Evolutionary conservation across 2,797 vertebrate species (phyloP).

Genomic region (Amniataba percoides): DNA sequence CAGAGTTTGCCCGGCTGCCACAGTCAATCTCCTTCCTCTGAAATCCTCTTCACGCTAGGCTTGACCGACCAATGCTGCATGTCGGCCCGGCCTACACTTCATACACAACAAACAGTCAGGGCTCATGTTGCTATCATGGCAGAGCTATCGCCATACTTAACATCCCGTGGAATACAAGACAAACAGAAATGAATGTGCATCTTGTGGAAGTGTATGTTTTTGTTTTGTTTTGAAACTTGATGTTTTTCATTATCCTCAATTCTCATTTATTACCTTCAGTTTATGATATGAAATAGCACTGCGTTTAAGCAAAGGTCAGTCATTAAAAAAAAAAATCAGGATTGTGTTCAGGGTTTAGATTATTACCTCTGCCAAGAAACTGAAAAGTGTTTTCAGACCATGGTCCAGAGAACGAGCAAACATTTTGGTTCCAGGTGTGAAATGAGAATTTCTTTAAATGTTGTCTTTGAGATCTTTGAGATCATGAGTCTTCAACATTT

Average conservation of each 20-base stretch:
- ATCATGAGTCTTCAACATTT: neutral
- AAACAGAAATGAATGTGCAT: neutral
- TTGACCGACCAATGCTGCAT: neutral
- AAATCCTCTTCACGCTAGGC: slow-evolving; percentile 14
- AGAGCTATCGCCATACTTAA: slow-evolving; percentile 9
- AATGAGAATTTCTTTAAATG: neutral
- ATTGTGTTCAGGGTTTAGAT: neutral
- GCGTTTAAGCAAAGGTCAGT: neutral
- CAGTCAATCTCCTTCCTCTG: slow-evolving; percentile 40
- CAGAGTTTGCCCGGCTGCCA: slow-evolving; percentile 49
- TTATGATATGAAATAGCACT: neutral
- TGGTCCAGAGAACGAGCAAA: neutral
- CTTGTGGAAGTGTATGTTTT: slow-evolving; percentile 9
- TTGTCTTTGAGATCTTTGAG: neutral
- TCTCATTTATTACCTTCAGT: neutral
- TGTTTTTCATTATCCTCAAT: neutral
- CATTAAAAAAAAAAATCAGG: neutral
- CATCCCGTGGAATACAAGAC: neutral
- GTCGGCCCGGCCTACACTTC: slow-evolving; percentile 5
- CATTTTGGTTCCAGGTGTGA: neutral
- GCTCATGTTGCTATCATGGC: slow-evolving; percentile 22
- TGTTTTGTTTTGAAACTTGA: neutral
- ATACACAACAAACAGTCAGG: slow-evolving; percentile 29
- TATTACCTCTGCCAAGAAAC: neutral
- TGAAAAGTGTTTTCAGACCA: neutral